Base-by-base conservation (phyloP, 2,113 vertebrate species). In the Lagopus leucura region DNA sequence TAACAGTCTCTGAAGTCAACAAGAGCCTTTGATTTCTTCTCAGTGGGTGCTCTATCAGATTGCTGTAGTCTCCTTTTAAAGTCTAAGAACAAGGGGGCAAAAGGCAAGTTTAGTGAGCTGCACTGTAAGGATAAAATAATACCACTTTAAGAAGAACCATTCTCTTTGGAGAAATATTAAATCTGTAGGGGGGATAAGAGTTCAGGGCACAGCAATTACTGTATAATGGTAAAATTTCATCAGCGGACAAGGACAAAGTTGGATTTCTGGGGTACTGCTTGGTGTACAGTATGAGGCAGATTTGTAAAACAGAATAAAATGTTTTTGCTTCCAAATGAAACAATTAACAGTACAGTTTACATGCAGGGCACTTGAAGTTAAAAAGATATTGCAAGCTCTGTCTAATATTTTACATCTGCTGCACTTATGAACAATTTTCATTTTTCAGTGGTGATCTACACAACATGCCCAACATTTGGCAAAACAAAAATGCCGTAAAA, bases 1-100 rank as follows among this genome's bases (percentile, higher is more conserved):
- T 54, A 92, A 64, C 76, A 90, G 61, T 28, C 90, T 90, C 54
- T 88, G 91, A 84, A 97, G 93, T 93, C 90, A 94, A 94, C 70
- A 89, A 84, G 58, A 94, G 77, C 48, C 89, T 95, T 94, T 95
- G 96, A 96, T 96, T 94, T 95, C 92, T 69, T 84, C 86, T 89
- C 88, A 63, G 88, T 88, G 75, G 93, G 73, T 65, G 61, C 58
- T 86, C 47, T 76, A 91, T 94, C 91, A 82, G 87, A 88, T 47
- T 90, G 90, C 57, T 94, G 7, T 17, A 69, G 69, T 28, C 42
- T 86, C 24, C 27, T 94, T 92, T 95, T 61, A 86, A 94, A 92
- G 58, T 81, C 57, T 88, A 88, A 84, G 86, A 94, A 90, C 76
- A 86, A 82, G 65, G 47, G 72, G 65, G 70, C 66, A 88, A 93